Evolutionary conservation across 2,113 vertebrate genomes (phyloP), one percentile per base, ranked within the genome.

Genomic region (Hippocampus abdominalis): DNA sequence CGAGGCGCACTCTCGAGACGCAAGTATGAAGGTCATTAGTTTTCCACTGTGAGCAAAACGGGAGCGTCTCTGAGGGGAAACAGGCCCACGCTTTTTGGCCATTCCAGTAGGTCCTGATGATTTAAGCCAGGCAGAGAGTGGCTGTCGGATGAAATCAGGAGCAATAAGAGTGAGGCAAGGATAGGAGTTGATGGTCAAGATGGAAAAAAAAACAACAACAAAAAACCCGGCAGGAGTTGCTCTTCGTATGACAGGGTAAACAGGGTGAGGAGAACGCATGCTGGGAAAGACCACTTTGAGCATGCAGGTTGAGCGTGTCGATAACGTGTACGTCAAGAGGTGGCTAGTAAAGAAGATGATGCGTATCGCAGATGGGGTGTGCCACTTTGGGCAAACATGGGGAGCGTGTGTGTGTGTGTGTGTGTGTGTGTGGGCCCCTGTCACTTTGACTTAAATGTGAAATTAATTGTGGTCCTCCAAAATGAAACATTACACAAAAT

Each of bases 21-120:
- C 84, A 80, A 80, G 86, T 79, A 87, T 85, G 84, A 86, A 88
- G 88, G 89, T 85, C 87, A 86, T 86, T 89, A 85, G 79, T 89
- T 89, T 89, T 90, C 87, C 89, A 86, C 85, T 84, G 84, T 81
- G 82, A 84, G 88, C 88, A 88, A 88, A 89, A 90, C 89, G 88
- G 87, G 88, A 89, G 88, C 86, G 82, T 87, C 82, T 74, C 78
- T 87, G 88, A 89, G 81, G 75, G 81, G 87, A 90, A 90, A 82
- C 89, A 89, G 89, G 83, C 72, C 73, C 76, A 70, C n/a, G 72
- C 79, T 81, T 87, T 87, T 87, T 87, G 85, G 89, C 83, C 85
- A 73, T 66, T 71, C 66, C 70, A 82, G 72, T 78, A 49, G 83
- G 78, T 74, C 75, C 71, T 76, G 77, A 79, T 87, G 84, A 90